phyloP scores from a whole-genome alignment of 2,797 vertebrate genomes.

The Poliocrania exsul region DNA sequence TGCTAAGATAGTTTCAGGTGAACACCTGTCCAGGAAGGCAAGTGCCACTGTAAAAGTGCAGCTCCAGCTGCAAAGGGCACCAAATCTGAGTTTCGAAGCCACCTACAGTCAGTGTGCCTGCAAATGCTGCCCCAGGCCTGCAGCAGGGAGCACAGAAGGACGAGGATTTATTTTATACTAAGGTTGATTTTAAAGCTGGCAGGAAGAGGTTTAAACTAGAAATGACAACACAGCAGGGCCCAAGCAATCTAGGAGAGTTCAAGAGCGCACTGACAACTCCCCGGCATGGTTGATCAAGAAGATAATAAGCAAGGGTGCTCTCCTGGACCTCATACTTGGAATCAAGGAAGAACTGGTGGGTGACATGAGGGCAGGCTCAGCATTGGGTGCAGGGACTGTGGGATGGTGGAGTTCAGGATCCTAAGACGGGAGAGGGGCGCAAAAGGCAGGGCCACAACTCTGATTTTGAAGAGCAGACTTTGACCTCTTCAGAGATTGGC shows the following conservation, averaged over 20 bases:
- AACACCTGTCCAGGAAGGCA: background rate
- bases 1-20: background rate
- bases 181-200: background rate
- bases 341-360: background rate
- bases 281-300: accelerated
- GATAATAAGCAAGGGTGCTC: background rate
- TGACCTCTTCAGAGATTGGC: background rate
- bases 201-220: background rate
- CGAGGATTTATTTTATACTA: background rate
- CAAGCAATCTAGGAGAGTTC: background rate
- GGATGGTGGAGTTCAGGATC: background rate
- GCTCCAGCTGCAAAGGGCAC: background rate
- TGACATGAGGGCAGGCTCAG: accelerated
- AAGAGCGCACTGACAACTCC: background rate
- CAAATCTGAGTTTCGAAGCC: background rate
- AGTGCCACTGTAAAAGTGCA: background rate
- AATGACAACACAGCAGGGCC: background rate
- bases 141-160: background rate
- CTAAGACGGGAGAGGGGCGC: background rate
- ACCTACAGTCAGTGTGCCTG: background rate
- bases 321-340: background rate
- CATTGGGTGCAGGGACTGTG: background rate
- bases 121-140: background rate
- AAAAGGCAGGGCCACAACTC: background rate
- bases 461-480: background rate